Percentiles rank a stretch among this genome's conserved stretches.
These are phyloP conservation scores for Gambusia affinis DNA, from an alignment of 2,113 vertebrate genomes.

Conservation along the genomic window DNA sequence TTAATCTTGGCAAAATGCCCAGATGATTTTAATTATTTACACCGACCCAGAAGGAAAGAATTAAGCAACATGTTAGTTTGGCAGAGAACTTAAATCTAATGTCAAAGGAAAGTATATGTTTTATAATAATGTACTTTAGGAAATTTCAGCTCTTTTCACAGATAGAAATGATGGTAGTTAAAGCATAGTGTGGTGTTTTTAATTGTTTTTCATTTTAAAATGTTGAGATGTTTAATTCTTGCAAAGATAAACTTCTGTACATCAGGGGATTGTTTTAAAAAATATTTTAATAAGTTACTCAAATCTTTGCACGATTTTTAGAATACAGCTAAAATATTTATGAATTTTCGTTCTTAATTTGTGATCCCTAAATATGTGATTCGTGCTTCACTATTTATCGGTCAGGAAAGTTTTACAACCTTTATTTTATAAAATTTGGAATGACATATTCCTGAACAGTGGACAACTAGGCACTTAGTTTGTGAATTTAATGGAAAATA, in stretches of 20 bases:
- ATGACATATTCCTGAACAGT: neutral
- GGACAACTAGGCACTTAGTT: neutral
- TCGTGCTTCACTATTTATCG: neutral
- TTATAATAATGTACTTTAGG: too few species aligned
- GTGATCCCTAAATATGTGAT: neutral
- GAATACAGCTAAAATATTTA: too few species aligned
- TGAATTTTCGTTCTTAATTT: too few species aligned
- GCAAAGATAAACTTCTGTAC: neutral
- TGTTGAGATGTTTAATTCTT: neutral
- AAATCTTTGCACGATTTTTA: too few species aligned
- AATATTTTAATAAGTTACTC: too few species aligned
- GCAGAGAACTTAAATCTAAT: neutral
- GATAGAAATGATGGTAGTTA: neutral
- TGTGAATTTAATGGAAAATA: neutral
- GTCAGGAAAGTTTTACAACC: neutral
- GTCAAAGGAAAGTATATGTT: neutral
- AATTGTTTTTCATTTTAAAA: neutral
- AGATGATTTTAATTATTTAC: neutral
- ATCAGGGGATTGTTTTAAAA: neutral
- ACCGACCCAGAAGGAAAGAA: neutral
- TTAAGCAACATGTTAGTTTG: neutral
- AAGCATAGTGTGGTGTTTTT: neutral
- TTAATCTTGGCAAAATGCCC: neutral
- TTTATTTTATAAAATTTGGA: neutral
- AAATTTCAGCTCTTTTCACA: too few species aligned